Evolutionary conservation across 2,888 invertebrate species (phyloP), one percentile per base, ranked within the genome.

Genomic region (Fissipunctia ypsillon): DNA sequence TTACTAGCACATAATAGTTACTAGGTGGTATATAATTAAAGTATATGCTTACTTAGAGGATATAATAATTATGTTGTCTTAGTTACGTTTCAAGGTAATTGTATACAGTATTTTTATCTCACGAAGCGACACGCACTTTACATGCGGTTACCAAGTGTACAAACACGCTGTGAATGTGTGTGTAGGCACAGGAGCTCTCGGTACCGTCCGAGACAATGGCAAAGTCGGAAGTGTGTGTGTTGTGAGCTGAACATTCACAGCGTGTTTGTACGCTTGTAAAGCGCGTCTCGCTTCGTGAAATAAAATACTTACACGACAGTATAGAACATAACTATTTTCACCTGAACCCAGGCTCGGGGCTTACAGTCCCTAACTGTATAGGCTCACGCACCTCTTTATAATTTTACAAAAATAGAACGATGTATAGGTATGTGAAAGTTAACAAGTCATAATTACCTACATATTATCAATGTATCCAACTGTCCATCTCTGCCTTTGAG

Each of bases 361-460:
- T 31, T 68, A 65, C n/a, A 61, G 25, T n/a, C 22, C 3, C 3
- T 63, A 45, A 35, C 31, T 64, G 31, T 35, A n/a, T 38, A 35
- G 50, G 19, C 19, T 35, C 31, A 3, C 31, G 3, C 31, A 22
- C 2, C 1, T 10, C 3, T 52, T 35, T 54, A 65, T 25, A 14
- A 38, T 25, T 25, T 56, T 12, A 4, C 12, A 25, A 64, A 28
- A 50, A 19, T 22, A 22, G 28, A n/a, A n/a, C 16, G n/a, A 2
- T 59, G 59, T 43, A 10, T 61, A 59, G 16, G 3, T n/a, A 41
- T 7, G 31, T 31, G n/a, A 45, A 64, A 68, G 65, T 64, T 59
- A 28, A 57, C 25, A 25, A 19, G n/a, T 25, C 28, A 19, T 48
- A 16, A 7, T 9, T 19, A 52, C 38, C 7, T 59, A 4, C 4